Conservation (phyloP, 2,113 vertebrate genomes). For the Eulacestoma nigropectus region DNA sequence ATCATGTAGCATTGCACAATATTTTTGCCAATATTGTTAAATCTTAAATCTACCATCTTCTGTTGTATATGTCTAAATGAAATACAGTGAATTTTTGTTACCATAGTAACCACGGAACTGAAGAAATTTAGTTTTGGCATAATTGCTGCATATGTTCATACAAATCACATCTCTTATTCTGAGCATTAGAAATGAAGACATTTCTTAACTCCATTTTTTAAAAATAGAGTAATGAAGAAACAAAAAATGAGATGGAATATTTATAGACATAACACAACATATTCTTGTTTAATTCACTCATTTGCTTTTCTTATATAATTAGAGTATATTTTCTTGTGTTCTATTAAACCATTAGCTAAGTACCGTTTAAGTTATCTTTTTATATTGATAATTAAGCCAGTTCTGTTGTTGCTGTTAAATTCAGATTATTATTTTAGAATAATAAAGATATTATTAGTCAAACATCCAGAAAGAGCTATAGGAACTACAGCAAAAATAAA, state of each 20-base stretch:
- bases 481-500: neutral
- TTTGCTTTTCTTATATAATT: neutral
- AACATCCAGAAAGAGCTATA: neutral
- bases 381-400: neutral
- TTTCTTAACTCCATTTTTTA: conserved; percentile 28
- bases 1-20: neutral
- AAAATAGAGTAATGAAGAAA: conserved; percentile 35
- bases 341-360: neutral
- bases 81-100: conserved; percentile 52
- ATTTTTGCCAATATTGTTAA: conserved; percentile 37
- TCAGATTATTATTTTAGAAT: neutral
- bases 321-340: neutral
- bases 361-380: neutral
- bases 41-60: conserved; percentile 15
- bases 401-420: neutral
- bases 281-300: neutral
- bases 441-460: neutral
- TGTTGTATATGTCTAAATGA: conserved; percentile 47
- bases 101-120: conserved; percentile 59
- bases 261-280: neutral
- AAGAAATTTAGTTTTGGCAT: conserved; percentile 62
- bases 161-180: conserved; percentile 56
- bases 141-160: conserved; percentile 62
- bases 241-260: neutral
- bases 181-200: conserved; percentile 25